Conservation (phyloP, 2,888 invertebrate species). For the Subacronicta megacephala region DNA sequence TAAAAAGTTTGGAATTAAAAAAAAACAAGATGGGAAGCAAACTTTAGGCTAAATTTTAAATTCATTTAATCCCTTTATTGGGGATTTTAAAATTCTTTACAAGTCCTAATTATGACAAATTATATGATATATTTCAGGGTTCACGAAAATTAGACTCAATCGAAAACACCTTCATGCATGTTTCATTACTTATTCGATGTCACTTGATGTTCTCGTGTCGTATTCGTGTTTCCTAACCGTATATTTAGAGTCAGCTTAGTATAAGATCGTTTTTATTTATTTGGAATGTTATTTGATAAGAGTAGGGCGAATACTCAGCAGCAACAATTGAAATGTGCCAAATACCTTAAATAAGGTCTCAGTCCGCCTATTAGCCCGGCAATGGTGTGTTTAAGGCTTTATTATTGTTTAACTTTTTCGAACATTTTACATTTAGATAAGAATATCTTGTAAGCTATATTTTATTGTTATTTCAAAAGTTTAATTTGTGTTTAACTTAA, state of each 20-base stretch:
- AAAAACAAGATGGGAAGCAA: constrained; percentile 5
- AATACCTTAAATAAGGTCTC: neutral
- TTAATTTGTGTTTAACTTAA: constrained; percentile 21
- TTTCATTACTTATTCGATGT: constrained; percentile 25
- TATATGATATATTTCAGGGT: constrained; percentile 36
- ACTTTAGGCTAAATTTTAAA: constrained; percentile 17
- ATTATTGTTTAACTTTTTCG: constrained; percentile 24
- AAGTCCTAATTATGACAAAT: constrained; percentile 6
- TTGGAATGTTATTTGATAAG: constrained; percentile 13
- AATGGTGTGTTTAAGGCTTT: constrained; percentile 23
- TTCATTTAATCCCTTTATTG: constrained; percentile 40
- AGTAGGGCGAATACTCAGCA: neutral
- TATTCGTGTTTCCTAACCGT: constrained; percentile 33
- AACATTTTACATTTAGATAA: constrained; percentile 16
- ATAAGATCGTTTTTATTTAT: constrained; percentile 23
- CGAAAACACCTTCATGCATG: neutral
- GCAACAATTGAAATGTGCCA: neutral
- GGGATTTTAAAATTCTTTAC: constrained; percentile 30
- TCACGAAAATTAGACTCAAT: constrained; percentile 46
- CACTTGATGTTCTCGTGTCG: too few species aligned
- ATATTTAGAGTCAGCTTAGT: constrained; percentile 32
- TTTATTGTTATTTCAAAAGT: constrained; percentile 43
- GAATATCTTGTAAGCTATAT: constrained; percentile 48
- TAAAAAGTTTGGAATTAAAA: constrained; percentile 7
- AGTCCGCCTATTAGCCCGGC: constrained; percentile 12